phyloP scores from a whole-genome alignment of 2,797 vertebrate species.

The Enteromius treurensis region DNA sequence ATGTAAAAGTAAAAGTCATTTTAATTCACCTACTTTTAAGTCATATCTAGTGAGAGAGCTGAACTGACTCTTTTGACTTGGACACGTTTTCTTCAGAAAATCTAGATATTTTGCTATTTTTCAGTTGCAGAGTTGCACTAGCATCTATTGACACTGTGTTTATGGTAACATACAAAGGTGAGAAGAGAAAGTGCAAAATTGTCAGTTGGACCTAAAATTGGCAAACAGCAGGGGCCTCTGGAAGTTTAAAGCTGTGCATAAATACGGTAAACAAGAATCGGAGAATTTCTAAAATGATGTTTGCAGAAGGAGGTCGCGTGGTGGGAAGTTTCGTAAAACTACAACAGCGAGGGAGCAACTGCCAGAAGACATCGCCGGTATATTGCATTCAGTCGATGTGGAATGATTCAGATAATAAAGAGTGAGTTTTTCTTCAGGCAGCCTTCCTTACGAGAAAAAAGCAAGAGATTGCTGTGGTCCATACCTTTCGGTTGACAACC shows the following conservation, averaged over 20 bases:
- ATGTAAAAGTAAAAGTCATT: not conserved
- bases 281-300: not conserved
- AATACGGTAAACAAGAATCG: not conserved
- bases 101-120: not conserved
- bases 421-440: slow-evolving; percentile 16
- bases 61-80: not conserved
- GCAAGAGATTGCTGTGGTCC: not conserved
- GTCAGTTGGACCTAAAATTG: not conserved
- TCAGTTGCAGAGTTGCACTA: not conserved
- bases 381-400: not conserved
- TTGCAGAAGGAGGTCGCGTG: slow-evolving; percentile 10
- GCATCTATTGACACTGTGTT: not conserved
- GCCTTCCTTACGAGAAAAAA: not conserved
- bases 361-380: not conserved
- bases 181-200: not conserved
- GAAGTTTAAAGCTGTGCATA: not conserved
- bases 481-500: not conserved
- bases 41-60: not conserved
- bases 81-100: not conserved
- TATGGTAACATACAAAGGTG: not conserved
- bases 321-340: not conserved
- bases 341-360: not conserved
- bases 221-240: slow-evolving; percentile 10
- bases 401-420: slow-evolving; percentile 3
- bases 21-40: not conserved